phyloP scores from a whole-genome alignment of 2,797 vertebrate species.

The Momotus momota region DNA sequence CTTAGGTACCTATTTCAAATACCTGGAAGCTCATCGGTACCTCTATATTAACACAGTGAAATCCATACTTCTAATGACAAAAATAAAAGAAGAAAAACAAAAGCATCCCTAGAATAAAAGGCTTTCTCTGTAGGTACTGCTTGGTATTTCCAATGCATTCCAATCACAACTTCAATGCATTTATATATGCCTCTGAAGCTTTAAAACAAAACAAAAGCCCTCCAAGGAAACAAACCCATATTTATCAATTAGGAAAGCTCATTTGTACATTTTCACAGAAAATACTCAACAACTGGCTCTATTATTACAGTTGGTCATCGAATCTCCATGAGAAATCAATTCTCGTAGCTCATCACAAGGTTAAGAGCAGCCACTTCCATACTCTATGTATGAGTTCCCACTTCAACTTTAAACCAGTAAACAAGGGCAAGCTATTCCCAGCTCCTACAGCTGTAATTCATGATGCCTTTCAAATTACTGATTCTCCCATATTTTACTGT shows the following conservation, averaged over 20 bases:
- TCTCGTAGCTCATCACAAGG: neutral
- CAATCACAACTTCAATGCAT: neutral
- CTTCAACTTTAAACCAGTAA: neutral
- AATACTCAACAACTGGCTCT: neutral
- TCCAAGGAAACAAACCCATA: neutral
- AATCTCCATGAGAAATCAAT: neutral
- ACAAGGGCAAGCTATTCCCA: neutral
- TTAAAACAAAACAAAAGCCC: neutral
- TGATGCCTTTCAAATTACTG: neutral
- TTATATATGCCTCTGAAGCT: neutral
- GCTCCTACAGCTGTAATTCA: neutral
- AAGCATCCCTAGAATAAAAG: neutral
- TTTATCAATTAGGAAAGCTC: constrained; percentile 61
- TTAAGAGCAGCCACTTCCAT: neutral
- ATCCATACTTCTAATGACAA: neutral
- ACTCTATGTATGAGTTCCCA: neutral
- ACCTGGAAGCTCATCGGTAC: neutral
- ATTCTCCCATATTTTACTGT: neutral
- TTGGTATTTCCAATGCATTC: neutral
- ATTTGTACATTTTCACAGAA: constrained; percentile 38
- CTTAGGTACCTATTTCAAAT: neutral
- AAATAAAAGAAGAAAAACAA: neutral
- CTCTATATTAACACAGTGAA: neutral
- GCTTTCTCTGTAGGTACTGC: neutral
- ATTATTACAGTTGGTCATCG: neutral